A percentile compares a stretch with the other conserved stretches of the same genome.
These are phyloP conservation scores for Apamea anceps DNA, from an alignment of 2,888 invertebrate genomes.

Conservation along the genomic window DNA sequence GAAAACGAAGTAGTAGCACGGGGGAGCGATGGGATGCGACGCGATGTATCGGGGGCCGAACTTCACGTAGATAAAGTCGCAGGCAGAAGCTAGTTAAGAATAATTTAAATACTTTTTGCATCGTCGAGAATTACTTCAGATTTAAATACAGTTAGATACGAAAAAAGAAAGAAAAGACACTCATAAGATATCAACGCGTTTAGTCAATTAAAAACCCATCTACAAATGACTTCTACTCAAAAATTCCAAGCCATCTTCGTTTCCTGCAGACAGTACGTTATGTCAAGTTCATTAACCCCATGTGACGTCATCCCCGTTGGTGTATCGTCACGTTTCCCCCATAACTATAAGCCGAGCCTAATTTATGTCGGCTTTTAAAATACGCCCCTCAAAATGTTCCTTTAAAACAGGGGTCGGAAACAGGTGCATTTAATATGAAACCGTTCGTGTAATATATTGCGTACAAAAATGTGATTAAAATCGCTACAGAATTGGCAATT, in stretches of 20 bases:
- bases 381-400: constrained; percentile 38
- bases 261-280: constrained; percentile 64
- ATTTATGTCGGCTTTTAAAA: constrained; percentile 61
- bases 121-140: background rate
- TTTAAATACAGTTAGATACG: background rate
- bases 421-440: constrained; percentile 57
- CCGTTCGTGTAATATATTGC: constrained; percentile 23
- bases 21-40: too few relatives aligned
- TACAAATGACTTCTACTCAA: background rate
- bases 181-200: background rate
- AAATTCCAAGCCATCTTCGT: constrained; percentile 7
- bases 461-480: constrained; percentile 42
- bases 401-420: constrained; percentile 18
- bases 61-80: too few relatives aligned
- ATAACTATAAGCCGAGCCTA: constrained; percentile 54
- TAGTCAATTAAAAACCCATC: background rate
- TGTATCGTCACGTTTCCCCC: constrained; percentile 60
- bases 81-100: background rate
- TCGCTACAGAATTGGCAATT: constrained; percentile 6
- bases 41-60: too few relatives aligned
- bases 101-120: background rate
- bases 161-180: background rate
- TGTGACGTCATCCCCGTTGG: constrained; percentile 66
- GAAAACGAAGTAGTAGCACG: too few relatives aligned
- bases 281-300: constrained; percentile 76